Base-by-base conservation (phyloP, 2,888 invertebrate species). In the Caenorhabditis zanzibari region DNA sequence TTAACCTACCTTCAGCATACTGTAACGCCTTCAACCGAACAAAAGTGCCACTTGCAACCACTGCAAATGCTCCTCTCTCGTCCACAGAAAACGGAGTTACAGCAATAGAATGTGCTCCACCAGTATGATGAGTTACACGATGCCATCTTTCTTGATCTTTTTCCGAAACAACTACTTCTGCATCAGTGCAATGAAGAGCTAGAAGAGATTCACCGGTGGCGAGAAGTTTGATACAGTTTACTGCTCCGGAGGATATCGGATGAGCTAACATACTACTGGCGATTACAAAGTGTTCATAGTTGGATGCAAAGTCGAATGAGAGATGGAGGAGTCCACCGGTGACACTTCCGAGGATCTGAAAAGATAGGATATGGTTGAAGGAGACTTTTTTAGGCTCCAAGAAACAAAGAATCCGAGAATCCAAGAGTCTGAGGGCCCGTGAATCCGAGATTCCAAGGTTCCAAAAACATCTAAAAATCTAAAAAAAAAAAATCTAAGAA, bases 71-170 rank as follows among this genome's bases (percentile, higher is more conserved):
- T 19, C 87, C 87, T 64, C 81, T 26, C 26, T 83, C 82, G 14
- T 82, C 73, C 3, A 81, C 54, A 10, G 73, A 83, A 63, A 86
- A 87, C 14, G 84, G 81, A 10, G 87, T 87, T 14, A 82, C 84
- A 12, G 81, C 85, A 12, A 87, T 81, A 3, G 81, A 58, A 71
- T 86, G 87, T n/a, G 87, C 87, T 14, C 85, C 81, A 22, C 82
- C 85, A 6, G 83, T 81, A 49, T 87, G 87, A 14, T 68, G 72
- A 5, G 87, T 87, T 9, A 87, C 79, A n/a, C 87, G 74, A 68
- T 87, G 84, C 87, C 87, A 87, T 22, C 87, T 80, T 24, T 87
- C 87, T 24, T 85, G 74, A 61, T 87, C 87, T 54, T 80, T 73
- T 41, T 87, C 87, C 41, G 85, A 85, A 6, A 87, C 82, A n/a